Evolutionary conservation across 2,113 vertebrate species (phyloP).

Genomic region (Malurus alboscapulatus): DNA sequence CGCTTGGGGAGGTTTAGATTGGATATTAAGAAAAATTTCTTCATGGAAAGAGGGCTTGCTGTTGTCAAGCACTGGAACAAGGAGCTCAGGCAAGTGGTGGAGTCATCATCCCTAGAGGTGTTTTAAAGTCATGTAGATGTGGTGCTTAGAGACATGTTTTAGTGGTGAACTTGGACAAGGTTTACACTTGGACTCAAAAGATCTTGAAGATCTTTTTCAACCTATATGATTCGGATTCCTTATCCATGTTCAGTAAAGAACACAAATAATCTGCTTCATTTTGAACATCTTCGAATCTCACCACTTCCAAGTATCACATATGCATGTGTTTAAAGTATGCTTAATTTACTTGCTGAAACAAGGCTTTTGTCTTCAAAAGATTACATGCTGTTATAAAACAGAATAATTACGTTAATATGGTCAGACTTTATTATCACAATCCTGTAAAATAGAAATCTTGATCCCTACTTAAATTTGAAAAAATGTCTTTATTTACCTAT

Average conservation of each 20-base stretch:
- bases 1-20: neutral
- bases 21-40: neutral
- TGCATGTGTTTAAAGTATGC: neutral
- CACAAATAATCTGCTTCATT: neutral
- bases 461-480: neutral
- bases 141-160: neutral
- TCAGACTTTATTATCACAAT: neutral
- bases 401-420: neutral
- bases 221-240: neutral
- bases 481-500: neutral
- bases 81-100: neutral
- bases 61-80: neutral
- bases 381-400: neutral
- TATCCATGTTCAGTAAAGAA: neutral
- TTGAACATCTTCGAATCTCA: neutral
- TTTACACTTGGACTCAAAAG: rapidly evolving
- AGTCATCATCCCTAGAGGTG: neutral
- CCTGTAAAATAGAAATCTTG: neutral
- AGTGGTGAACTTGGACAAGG: neutral
- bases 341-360: neutral
- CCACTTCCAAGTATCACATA: neutral
- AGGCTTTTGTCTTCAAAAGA: neutral
- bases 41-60: neutral
- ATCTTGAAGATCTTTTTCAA: neutral
- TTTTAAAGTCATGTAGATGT: neutral